These are phyloP conservation scores for Aradophagus sp. DNA, from an alignment of 1,140 invertebrate species.

Conservation along the genomic window DNA sequence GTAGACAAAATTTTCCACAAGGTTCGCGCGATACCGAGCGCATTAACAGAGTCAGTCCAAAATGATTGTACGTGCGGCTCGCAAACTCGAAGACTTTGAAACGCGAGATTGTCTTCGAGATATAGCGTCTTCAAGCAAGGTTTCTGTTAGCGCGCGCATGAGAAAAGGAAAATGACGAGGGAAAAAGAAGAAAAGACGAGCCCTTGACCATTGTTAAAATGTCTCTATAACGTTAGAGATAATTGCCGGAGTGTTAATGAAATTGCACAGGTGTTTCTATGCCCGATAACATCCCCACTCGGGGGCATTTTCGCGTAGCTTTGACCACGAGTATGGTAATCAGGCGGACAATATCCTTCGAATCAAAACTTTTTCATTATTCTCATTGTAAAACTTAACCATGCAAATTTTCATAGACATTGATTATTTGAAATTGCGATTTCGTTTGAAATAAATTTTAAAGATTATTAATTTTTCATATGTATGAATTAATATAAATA, in stretches of 20 bases:
- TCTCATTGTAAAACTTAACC: conserved; percentile 21
- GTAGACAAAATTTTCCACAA: too few species aligned
- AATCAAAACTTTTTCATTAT: conserved; percentile 47
- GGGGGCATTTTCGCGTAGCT: conserved; percentile 25
- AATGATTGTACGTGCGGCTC: too few species aligned
- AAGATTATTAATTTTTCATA: too few species aligned
- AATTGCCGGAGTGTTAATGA: conserved; percentile 51
- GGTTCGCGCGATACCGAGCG: too few species aligned
- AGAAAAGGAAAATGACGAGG: too few species aligned
- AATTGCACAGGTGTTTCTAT: conserved; percentile 52
- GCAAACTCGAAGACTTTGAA: too few species aligned
- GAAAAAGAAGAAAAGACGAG: conserved; percentile 26
- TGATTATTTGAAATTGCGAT: conserved; percentile 11
- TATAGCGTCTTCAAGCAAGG: too few species aligned
- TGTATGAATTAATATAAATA: too few species aligned
- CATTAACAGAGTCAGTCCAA: too few species aligned
- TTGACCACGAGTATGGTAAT: conserved; percentile 40
- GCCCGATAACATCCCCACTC: too few species aligned
- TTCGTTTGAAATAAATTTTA: conserved; percentile 22
- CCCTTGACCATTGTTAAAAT: conserved; percentile 54
- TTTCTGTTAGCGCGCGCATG: conserved; percentile 4
- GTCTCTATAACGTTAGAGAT: conserved; percentile 53
- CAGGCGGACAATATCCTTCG: conserved; percentile 26
- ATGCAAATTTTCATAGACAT: conserved; percentile 24
- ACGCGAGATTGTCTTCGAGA: too few species aligned